phyloP scores from a whole-genome alignment of 2,888 invertebrate genomes.

The Drosophila limbata region DNA sequence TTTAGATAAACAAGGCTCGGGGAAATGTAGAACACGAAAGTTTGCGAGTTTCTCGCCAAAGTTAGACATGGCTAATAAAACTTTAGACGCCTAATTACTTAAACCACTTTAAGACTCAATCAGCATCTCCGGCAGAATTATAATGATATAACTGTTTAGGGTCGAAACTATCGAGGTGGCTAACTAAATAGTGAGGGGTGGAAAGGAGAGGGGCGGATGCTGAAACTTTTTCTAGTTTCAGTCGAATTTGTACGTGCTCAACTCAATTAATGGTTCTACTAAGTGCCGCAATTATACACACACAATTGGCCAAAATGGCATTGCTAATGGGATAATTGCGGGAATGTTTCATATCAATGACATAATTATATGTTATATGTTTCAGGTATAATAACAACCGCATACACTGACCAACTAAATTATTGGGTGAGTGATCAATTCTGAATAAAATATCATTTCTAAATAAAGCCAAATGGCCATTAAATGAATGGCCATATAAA shows the following conservation, averaged over 20 bases:
- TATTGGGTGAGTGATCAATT: too few species aligned
- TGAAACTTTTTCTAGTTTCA: conserved; percentile 17
- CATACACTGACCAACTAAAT: too few species aligned
- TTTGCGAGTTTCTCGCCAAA: conserved; percentile 47
- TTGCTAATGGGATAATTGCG: conserved; percentile 27
- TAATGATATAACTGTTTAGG: conserved; percentile 35
- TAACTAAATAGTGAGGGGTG: not conserved
- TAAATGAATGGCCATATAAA: too few species aligned
- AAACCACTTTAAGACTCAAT: conserved; percentile 74
- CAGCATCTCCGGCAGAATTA: conserved; percentile 57
- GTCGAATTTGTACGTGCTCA: conserved; percentile 9
- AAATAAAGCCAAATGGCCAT: too few species aligned
- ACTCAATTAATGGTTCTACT: conserved; percentile 28
- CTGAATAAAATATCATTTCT: too few species aligned
- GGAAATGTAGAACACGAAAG: conserved; percentile 24
- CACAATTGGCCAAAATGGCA: conserved; percentile 8
- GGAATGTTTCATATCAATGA: not conserved
- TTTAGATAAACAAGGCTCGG: conserved; percentile 40
- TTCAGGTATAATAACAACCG: not conserved
- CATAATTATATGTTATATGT: conserved; percentile 6
- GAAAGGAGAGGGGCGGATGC: not conserved
- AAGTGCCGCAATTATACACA: conserved; percentile 28
- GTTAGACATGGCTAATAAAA: conserved; percentile 58
- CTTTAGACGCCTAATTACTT: conserved; percentile 67
- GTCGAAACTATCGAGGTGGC: not conserved